Percentiles rank a stretch among this genome's conserved stretches.
phyloP scores from a whole-genome alignment of 2,888 invertebrate species.

The Stratiomys singularior region DNA sequence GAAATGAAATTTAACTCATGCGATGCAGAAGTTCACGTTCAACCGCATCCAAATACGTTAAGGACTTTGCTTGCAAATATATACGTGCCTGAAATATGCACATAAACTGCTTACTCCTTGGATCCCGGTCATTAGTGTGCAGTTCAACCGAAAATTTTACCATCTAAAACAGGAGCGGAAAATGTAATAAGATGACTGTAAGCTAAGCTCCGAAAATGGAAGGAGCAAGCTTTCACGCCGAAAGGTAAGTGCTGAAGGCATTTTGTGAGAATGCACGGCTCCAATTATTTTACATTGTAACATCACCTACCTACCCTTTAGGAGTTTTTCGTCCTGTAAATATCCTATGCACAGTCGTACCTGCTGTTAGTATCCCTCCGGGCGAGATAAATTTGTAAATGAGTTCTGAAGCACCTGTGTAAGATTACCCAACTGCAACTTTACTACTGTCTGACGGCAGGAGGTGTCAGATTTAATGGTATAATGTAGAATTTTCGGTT shows the following conservation, averaged over 20 bases:
- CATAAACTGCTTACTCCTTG: not conserved
- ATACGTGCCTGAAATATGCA: not conserved
- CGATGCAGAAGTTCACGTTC: not conserved
- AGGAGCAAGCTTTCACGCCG: not conserved
- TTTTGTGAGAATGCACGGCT: not conserved
- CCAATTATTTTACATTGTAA: not conserved
- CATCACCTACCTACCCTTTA: not conserved
- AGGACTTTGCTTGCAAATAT: not conserved
- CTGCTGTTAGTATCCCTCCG: not conserved
- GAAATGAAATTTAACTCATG: not conserved
- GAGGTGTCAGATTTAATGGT: conserved; percentile 11
- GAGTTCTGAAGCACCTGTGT: conserved; percentile 32
- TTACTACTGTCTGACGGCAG: not conserved
- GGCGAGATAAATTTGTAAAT: conserved; percentile 35
- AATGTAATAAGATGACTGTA: conserved; percentile 19
- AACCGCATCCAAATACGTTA: too few relatives aligned
- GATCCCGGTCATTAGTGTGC: conserved; percentile 4
- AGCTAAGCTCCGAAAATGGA: not conserved
- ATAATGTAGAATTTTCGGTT: conserved; percentile 24
- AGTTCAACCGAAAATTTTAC: not conserved
- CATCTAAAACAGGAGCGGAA: not conserved
- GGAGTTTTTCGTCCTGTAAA: not conserved
- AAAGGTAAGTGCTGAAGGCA: not conserved
- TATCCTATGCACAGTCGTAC: not conserved
- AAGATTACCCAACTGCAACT: conserved; percentile 24